Evolutionary conservation across 2,888 invertebrate species (phyloP).

Genomic region (Parnassius glacialis): DNA sequence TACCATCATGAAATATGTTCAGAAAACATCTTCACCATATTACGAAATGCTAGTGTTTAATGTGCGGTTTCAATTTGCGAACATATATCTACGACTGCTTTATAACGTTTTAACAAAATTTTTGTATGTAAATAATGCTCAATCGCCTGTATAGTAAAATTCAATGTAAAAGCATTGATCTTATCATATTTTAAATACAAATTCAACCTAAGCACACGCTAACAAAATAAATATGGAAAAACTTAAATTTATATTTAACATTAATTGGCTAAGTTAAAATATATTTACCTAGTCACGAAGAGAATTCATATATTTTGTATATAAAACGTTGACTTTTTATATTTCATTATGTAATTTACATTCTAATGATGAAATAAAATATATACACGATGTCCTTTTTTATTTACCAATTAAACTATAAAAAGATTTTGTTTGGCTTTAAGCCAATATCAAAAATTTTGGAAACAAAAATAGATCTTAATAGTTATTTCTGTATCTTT

Average conservation of each 20-base stretch:
- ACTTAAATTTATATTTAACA: conserved; percentile 35
- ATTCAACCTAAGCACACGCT: conserved; percentile 32
- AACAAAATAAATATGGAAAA: conserved; percentile 38
- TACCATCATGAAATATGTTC: conserved; percentile 29
- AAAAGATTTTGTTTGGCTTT: too few species aligned
- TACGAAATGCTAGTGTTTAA: conserved; percentile 35
- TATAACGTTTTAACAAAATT: conserved; percentile 44
- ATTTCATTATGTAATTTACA: conserved; percentile 63
- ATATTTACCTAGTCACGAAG: conserved; percentile 64
- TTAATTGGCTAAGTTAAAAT: conserved; percentile 59
- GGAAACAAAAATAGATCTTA: too few species aligned
- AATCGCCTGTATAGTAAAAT: conserved; percentile 14
- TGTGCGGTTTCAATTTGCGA: conserved; percentile 61
- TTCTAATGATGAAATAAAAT: conserved; percentile 65
- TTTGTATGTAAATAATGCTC: conserved; percentile 29
- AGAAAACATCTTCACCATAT: conserved; percentile 29
- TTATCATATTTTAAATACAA: conserved; percentile 1
- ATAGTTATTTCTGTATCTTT: too few species aligned
- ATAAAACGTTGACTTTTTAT: conserved; percentile 63
- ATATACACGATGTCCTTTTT: conserved; percentile 39
- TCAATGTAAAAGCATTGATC: background rate
- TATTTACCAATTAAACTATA: background rate
- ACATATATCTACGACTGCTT: conserved; percentile 47
- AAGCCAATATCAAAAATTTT: too few species aligned
- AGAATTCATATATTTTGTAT: conserved; percentile 73